Percentiles rank a stretch among this genome's conserved stretches.
Evolutionary conservation across 2,888 invertebrate genomes (phyloP).

Genomic region (Proisotoma minuta): DNA sequence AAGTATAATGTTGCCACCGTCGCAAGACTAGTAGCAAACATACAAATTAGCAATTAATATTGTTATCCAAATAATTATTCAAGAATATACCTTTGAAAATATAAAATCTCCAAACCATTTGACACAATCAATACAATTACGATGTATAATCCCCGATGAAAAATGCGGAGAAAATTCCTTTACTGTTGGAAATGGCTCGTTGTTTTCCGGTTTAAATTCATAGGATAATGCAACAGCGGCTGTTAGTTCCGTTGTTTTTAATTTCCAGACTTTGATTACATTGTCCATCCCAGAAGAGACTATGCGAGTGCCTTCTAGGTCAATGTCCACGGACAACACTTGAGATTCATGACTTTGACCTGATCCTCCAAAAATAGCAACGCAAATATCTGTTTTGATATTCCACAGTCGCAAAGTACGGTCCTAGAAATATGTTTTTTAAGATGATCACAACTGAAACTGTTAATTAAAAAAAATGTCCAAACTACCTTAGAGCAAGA

Average conservation of each 20-base stretch:
- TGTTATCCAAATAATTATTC: too few species aligned
- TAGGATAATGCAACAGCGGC: slow-evolving; percentile 82
- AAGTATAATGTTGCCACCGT: slow-evolving; percentile 91
- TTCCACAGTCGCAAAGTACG: slow-evolving; percentile 88
- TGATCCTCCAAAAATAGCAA: slow-evolving; percentile 93
- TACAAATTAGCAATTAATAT: background rate
- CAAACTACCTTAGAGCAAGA: slow-evolving; percentile 71
- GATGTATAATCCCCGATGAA: slow-evolving; percentile 92
- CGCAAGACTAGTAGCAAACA: slow-evolving; percentile 68
- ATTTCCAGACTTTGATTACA: slow-evolving; percentile 88
- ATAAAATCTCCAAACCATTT: slow-evolving; percentile 93
- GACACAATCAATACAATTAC: slow-evolving; percentile 98
- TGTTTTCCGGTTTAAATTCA: slow-evolving; percentile 61
- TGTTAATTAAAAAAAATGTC: background rate
- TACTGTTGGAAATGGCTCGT: slow-evolving; percentile 78
- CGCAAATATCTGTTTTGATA: slow-evolving; percentile 85
- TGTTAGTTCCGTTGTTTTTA: slow-evolving; percentile 77
- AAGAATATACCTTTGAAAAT: slow-evolving; percentile 74
- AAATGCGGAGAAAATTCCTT: slow-evolving; percentile 94
- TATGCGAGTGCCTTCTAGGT: slow-evolving; percentile 72
- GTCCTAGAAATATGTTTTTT: slow-evolving; percentile 54
- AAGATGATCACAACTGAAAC: background rate
- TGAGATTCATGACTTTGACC: slow-evolving; percentile 94
- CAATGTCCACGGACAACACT: slow-evolving; percentile 85
- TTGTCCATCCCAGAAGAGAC: slow-evolving; percentile 99